phyloP scores from a whole-genome alignment of 2,113 vertebrate species.

The Saguinus imperator region DNA sequence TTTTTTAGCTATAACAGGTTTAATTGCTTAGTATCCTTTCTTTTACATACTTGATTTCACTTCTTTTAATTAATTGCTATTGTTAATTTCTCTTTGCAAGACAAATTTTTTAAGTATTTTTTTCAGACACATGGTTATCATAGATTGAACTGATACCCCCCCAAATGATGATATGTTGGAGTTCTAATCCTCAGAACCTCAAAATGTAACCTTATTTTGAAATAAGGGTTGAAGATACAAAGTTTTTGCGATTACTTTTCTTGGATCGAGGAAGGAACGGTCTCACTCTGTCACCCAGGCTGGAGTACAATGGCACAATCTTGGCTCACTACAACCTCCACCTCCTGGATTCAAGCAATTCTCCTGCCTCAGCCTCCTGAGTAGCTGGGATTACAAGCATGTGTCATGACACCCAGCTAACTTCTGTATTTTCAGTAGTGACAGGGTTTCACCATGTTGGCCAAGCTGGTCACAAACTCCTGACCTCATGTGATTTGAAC shows the following conservation, averaged over 20 bases:
- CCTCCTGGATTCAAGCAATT: too few species aligned
- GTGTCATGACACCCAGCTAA: accelerated
- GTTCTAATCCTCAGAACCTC: not conserved
- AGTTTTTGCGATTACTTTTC: too few species aligned
- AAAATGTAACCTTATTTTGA: not conserved
- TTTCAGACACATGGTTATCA: not conserved
- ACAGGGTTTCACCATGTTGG: too few species aligned
- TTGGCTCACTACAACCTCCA: too few species aligned
- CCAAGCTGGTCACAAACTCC: too few species aligned
- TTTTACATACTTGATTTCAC: not conserved
- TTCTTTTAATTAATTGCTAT: not conserved
- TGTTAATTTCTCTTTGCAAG: not conserved
- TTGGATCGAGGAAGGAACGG: too few species aligned
- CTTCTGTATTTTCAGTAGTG: too few species aligned
- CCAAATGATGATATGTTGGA: not conserved
- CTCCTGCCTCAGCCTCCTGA: too few species aligned
- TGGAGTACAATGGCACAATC: too few species aligned
- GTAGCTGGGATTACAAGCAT: too few species aligned
- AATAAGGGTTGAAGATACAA: not conserved
- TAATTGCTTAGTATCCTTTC: not conserved
- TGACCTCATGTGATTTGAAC: too few species aligned
- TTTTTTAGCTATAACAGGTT: not conserved
- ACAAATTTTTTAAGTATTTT: not conserved
- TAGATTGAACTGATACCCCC: not conserved
- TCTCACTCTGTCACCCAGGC: too few species aligned